Base-by-base conservation (phyloP, 2,797 vertebrate genomes). In the Adrianichthys oophorus region DNA sequence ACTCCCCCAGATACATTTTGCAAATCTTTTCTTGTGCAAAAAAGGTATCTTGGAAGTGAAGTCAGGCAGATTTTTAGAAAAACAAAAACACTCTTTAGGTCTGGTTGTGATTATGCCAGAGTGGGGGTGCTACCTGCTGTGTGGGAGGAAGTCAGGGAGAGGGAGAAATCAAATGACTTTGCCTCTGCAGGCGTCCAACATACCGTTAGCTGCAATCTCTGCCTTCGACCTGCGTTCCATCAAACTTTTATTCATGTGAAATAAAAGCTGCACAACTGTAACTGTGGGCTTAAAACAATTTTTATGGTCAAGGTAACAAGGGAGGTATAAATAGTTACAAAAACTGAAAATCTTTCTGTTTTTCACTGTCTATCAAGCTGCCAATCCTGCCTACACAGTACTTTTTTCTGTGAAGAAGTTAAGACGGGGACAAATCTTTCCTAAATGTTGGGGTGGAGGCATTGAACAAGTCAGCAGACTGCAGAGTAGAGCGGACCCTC, bases 21-120 rank as follows among this genome's bases (percentile, higher is more conserved):
- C 43, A 66, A 63, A 6, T 44, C 12, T 59, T 51, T 54, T 15
- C 41, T 44, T 51, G 51, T 56, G 6, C 4, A 32, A 56, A 66
- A 21, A 72, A 68, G 10, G 26, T 57, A 49, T 55, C 15, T 42
- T 68, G 48, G 54, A 74, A 68, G 52, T 48, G 45, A 53, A 67
- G 45, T 69, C 65, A 70, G 59, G 71, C 61, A 68, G 55, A 55
- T 72, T 65, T 59, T 19, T 1, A 4, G 41, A 43, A 48, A 76
- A 62, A 80, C 74, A 72, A 67, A 70, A 74, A 53, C 64, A 59
- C 52, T 46, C 49, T 48, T 68, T 26, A 49, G 62, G 77, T 81
- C 87, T 87, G 88, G 79, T 65, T 82, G 65, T 72, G 58, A 86
- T 89, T 83, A 87, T 79, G 70, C 69, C 75, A 79, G 66, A 86